A percentile compares a stretch with the other conserved stretches of the same genome.
Conservation (phyloP, 2,888 invertebrate genomes). For the Automeris io region DNA sequence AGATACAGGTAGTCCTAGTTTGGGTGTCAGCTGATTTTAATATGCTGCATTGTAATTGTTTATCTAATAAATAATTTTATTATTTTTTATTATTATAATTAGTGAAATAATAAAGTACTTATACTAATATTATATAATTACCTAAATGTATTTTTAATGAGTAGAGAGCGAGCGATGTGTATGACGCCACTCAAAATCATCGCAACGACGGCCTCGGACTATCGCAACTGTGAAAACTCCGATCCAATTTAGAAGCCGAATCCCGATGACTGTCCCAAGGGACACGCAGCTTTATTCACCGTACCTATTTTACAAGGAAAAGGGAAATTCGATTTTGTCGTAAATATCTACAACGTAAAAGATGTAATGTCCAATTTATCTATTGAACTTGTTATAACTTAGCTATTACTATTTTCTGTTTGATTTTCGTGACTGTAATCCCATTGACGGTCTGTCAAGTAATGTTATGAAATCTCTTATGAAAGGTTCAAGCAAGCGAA, state of each 20-base stretch:
- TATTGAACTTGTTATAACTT: conserved; percentile 3
- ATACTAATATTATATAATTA: too few species aligned
- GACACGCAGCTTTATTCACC: conserved; percentile 56
- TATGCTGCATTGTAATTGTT: too few species aligned
- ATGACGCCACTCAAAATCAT: conserved; percentile 21
- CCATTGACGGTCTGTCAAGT: not conserved
- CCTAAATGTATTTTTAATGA: conserved; percentile 19
- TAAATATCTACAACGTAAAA: conserved; percentile 11
- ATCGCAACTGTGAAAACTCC: conserved; percentile 49
- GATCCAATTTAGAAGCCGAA: conserved; percentile 62
- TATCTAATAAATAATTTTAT: too few species aligned
- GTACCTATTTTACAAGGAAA: conserved; percentile 50
- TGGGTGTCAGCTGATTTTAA: too few species aligned
- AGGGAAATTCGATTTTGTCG: conserved; percentile 37
- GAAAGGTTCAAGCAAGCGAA: too few species aligned
- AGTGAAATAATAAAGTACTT: too few species aligned
- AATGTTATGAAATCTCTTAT: not conserved
- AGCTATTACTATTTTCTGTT: conserved; percentile 6
- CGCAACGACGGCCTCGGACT: conserved; percentile 42
- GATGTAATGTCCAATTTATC: conserved; percentile 9
- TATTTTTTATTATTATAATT: too few species aligned
- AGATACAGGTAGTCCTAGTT: too few species aligned
- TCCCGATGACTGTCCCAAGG: conserved; percentile 54
- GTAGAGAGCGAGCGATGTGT: conserved; percentile 23
- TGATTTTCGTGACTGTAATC: not conserved